Evolutionary conservation across 2,888 invertebrate species (phyloP).

Genomic region (Leptinotarsa peninsularis): DNA sequence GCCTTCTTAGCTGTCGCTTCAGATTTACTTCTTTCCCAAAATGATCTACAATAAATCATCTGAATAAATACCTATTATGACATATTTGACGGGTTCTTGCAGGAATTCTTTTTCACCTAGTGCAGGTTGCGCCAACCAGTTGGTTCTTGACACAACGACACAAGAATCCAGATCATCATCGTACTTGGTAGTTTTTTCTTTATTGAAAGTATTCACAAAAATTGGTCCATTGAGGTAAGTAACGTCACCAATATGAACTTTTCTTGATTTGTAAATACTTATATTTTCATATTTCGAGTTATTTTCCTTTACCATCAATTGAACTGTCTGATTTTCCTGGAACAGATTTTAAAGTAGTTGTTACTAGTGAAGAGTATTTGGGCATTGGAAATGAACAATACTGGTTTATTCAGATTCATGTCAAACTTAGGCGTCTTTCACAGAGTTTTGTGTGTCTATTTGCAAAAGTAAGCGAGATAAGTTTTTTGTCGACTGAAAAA

Average conservation of each 20-base stretch:
- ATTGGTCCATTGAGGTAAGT: constrained; percentile 67
- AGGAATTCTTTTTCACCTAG: constrained; percentile 60
- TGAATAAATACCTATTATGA: constrained; percentile 66
- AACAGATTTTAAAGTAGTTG: not conserved
- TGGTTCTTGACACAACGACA: constrained; percentile 58
- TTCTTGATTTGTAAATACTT: constrained; percentile 64
- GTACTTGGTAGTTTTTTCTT: constrained; percentile 20
- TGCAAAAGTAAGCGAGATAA: too few relatives aligned
- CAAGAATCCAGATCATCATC: constrained; percentile 14
- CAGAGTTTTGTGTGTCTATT: too few relatives aligned
- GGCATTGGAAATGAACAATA: too few relatives aligned
- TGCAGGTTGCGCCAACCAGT: constrained; percentile 68
- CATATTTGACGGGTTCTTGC: constrained; percentile 65
- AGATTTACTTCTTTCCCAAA: not conserved
- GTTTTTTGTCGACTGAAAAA: too few relatives aligned
- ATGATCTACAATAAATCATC: not conserved
- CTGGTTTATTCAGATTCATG: too few relatives aligned
- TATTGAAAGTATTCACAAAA: constrained; percentile 24
- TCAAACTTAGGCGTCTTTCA: too few relatives aligned
- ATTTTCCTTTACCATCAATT: constrained; percentile 17
- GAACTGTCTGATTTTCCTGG: constrained; percentile 14
- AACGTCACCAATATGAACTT: constrained; percentile 68
- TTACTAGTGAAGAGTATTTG: too few relatives aligned
- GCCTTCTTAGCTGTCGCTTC: too few relatives aligned
- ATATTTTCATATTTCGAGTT: constrained; percentile 41